phyloP scores from a whole-genome alignment of 2,797 vertebrate genomes.

The Anas bahamensis region DNA sequence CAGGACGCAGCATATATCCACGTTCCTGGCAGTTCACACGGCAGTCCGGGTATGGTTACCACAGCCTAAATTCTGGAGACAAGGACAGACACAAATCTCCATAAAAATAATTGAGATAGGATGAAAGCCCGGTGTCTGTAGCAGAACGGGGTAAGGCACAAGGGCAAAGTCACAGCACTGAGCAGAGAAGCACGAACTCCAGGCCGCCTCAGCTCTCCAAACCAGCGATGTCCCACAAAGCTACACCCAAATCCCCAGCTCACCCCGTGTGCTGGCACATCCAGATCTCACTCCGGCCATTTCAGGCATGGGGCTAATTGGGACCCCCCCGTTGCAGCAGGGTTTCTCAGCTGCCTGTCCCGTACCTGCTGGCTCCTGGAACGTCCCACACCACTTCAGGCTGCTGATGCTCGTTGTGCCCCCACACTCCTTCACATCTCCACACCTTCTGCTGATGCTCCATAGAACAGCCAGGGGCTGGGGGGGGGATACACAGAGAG shows the following conservation, averaged over 20 bases:
- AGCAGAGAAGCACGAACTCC: background rate
- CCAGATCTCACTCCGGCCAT: accelerated
- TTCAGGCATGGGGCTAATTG: too few relatives aligned
- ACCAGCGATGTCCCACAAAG: accelerated
- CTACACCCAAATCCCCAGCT: background rate
- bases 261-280: accelerated
- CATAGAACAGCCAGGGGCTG: accelerated
- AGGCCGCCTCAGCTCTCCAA: background rate
- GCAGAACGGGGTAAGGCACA: background rate
- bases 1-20: background rate
- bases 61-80: background rate
- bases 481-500: background rate
- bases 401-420: accelerated
- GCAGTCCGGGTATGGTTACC: accelerated
- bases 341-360: background rate
- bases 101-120: background rate
- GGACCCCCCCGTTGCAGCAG: accelerated
- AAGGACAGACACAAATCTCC: background rate
- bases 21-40: background rate
- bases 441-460: background rate
- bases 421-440: background rate
- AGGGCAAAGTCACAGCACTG: accelerated
- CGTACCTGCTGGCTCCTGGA: accelerated
- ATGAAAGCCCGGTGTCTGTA: accelerated
- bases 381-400: background rate